Conservation (phyloP, 2,888 invertebrate species). For the Acanthopleura granulata region DNA sequence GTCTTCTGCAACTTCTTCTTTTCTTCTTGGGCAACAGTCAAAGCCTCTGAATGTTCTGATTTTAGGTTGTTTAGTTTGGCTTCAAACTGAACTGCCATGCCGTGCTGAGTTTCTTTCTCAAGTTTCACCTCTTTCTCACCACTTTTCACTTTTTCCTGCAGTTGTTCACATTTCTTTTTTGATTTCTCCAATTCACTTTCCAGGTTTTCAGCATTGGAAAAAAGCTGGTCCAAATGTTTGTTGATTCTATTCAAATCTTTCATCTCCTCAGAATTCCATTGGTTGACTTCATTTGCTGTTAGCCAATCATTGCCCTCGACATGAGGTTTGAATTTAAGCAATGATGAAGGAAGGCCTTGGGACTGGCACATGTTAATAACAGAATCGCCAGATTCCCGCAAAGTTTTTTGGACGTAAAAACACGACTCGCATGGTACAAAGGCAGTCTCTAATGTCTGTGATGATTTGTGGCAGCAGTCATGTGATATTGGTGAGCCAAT, state of each 20-base stretch:
- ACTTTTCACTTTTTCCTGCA: conserved; percentile 49
- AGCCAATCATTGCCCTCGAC: conserved; percentile 61
- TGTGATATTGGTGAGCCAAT: conserved; percentile 23
- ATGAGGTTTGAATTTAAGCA: conserved; percentile 58
- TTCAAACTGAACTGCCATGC: conserved; percentile 53
- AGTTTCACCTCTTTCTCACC: conserved; percentile 53
- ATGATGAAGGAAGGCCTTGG: conserved; percentile 63
- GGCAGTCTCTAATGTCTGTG: conserved; percentile 68
- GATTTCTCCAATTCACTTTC: conserved; percentile 53
- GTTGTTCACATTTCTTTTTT: conserved; percentile 47
- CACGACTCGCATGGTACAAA: conserved; percentile 69
- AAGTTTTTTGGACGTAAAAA: conserved; percentile 62
- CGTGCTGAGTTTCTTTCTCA: conserved; percentile 54
- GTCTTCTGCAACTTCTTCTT: conserved; percentile 42
- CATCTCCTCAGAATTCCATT: conserved; percentile 65
- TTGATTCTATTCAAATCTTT: conserved; percentile 63
- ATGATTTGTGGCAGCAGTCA: conserved; percentile 64
- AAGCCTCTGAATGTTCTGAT: conserved; percentile 40
- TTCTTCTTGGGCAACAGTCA: conserved; percentile 42
- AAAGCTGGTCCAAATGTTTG: conserved; percentile 53
- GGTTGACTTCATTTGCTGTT: conserved; percentile 58
- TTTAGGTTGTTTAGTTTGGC: conserved; percentile 55
- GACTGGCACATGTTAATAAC: conserved; percentile 59
- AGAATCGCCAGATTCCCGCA: conserved; percentile 57
- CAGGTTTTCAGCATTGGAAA: conserved; percentile 54